Conservation (phyloP, 2,888 invertebrate genomes). For the Tanytarsus gracilentus region DNA sequence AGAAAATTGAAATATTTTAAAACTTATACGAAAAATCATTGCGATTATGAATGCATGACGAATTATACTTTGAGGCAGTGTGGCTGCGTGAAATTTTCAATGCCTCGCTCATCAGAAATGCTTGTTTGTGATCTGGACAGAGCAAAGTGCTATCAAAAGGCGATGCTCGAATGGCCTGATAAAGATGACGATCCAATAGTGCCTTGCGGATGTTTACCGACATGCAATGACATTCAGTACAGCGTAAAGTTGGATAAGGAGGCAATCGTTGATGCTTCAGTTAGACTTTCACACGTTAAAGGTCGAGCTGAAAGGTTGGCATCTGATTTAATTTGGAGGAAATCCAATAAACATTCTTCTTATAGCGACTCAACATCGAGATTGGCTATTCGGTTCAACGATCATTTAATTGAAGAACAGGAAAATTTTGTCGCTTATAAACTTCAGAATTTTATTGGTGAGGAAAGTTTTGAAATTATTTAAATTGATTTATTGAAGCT, state of each 20-base stretch:
- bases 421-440: constrained; percentile 3
- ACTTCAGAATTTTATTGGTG: background rate
- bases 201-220: background rate
- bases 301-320: background rate
- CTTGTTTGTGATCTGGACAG: background rate
- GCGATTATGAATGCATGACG: constrained; percentile 62
- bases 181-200: background rate
- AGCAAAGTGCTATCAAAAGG: background rate
- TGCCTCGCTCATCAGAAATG: constrained; percentile 38
- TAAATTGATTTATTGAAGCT: background rate
- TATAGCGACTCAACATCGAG: background rate
- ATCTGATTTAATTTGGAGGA: background rate
- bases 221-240: background rate
- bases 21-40: constrained; percentile 63
- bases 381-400: background rate
- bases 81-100: constrained; percentile 61
- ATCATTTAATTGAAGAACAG: background rate
- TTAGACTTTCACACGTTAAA: background rate
- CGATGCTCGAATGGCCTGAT: background rate
- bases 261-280: background rate
- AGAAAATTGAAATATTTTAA: constrained; percentile 55
- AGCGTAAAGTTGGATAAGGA: constrained; percentile 7
- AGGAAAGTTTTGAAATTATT: background rate
- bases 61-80: constrained; percentile 56
- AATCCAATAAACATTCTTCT: background rate